These are phyloP conservation scores for Oriolus oriolus DNA, from an alignment of 2,113 vertebrate species.

Conservation along the genomic window DNA sequence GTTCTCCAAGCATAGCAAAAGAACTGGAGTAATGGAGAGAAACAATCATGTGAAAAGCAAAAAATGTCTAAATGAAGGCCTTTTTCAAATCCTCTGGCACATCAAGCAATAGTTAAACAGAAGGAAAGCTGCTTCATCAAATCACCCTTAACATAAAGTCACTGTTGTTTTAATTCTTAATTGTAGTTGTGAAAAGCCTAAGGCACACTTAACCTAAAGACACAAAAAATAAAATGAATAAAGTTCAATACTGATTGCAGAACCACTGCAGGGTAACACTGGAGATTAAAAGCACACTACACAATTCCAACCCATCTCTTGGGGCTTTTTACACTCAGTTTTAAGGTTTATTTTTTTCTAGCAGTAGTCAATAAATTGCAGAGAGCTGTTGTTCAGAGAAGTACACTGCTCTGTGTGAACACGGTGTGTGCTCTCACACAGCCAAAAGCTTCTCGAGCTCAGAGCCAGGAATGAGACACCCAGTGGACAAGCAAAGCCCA, in stretches of 20 bases:
- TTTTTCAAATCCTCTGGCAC: neutral
- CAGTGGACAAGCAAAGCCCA: neutral
- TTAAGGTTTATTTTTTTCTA: neutral
- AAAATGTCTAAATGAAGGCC: neutral
- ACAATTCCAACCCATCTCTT: neutral
- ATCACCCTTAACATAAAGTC: neutral
- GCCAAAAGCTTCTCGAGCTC: neutral
- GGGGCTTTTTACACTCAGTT: rapidly evolving
- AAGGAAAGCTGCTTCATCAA: neutral
- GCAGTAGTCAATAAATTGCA: neutral
- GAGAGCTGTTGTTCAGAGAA: neutral
- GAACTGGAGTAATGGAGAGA: neutral
- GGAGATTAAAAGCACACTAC: neutral
- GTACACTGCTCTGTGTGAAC: neutral
- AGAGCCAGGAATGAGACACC: conserved; percentile 11
- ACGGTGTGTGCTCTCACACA: neutral
- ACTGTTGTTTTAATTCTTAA: neutral
- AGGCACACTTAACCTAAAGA: neutral
- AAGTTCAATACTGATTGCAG: neutral
- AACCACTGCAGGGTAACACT: neutral
- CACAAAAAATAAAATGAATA: neutral
- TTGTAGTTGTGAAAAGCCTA: neutral
- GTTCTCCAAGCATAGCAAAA: neutral
- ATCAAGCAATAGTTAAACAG: neutral
- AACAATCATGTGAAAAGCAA: neutral